Base-by-base conservation (phyloP, 2,797 vertebrate species). In the Acridotheres tristis region DNA sequence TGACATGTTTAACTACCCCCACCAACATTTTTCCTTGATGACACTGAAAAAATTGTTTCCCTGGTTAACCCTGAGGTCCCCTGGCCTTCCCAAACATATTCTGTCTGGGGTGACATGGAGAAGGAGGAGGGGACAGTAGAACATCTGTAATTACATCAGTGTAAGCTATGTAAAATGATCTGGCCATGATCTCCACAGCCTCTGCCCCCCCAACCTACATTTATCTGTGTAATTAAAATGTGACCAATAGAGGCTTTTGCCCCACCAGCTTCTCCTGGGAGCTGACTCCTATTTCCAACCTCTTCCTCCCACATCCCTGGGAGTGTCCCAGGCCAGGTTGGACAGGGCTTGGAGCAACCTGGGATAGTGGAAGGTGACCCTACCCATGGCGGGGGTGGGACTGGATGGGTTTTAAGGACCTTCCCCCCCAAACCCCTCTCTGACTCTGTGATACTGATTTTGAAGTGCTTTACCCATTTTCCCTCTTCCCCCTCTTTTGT, bases 291-390 rank as follows among this genome's bases (percentile, higher is more conserved):
- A 5, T 72, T 78, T 75, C 74, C 78, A 32, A 0, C 11, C 65
- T n/a, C 1, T 63, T 67, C 48, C 38, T 71, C 20, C 12, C 51
- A 51, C 58, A 22, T 26, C 58, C 40, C 53, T 65, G 58, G 30
- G 0, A 47, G 45, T 36, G 51, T 1, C 57, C 58, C 16, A 63
- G 51, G 51, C 45, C 69, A 16, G 40, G 40, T 0, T 58, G 69
- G 76, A 11, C 0, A 0, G n/a, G n/a, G 30, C 10, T 81, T 42
- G 51, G 40, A 53, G 40, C 45, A 48, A 0, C 7, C 45, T 76
- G 38, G 19, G 19, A 2, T 0, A 7, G 19, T 29, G n/a, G 51
- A 7, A 75, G 29, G 7, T 27, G 48, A 32, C 36, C 36, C 50
- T 74, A 68, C 10, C 32, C 1, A 0, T 7, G 30, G 57, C n/a